Conservation (phyloP, 2,888 invertebrate species). For the Exephanes ischioxanthus region DNA sequence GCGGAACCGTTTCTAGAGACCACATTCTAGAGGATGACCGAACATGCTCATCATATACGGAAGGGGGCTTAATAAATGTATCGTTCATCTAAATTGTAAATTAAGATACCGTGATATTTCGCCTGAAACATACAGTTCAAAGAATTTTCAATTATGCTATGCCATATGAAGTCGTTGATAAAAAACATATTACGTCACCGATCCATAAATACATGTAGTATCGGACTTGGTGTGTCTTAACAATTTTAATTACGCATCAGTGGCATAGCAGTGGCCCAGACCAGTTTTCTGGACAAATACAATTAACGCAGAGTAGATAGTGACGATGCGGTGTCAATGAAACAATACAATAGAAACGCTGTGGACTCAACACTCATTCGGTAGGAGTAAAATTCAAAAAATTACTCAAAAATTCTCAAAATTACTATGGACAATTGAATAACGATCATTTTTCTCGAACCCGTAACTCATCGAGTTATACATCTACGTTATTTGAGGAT, state of each 20-base stretch:
- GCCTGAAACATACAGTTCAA: not conserved
- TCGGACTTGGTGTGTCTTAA: not conserved
- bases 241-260: slow-evolving; percentile 3
- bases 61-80: not conserved
- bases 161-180: not conserved
- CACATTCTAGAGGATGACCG: not conserved
- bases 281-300: not conserved
- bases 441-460: not conserved
- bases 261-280: not conserved
- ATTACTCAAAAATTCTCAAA: not conserved
- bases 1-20: not conserved
- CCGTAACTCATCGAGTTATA: not conserved
- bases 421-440: not conserved
- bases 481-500: not conserved
- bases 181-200: not conserved
- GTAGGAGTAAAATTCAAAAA: not conserved
- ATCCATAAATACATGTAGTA: not conserved
- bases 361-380: not conserved
- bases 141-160: not conserved
- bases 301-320: not conserved
- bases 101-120: not conserved
- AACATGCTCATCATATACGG: not conserved
- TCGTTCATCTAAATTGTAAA: slow-evolving; percentile 41
- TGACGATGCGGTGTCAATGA: not conserved
- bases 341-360: not conserved